Evolutionary conservation across 2,888 invertebrate species (phyloP), one percentile per base, ranked within the genome.

Genomic region (Helicoverpa assulta): DNA sequence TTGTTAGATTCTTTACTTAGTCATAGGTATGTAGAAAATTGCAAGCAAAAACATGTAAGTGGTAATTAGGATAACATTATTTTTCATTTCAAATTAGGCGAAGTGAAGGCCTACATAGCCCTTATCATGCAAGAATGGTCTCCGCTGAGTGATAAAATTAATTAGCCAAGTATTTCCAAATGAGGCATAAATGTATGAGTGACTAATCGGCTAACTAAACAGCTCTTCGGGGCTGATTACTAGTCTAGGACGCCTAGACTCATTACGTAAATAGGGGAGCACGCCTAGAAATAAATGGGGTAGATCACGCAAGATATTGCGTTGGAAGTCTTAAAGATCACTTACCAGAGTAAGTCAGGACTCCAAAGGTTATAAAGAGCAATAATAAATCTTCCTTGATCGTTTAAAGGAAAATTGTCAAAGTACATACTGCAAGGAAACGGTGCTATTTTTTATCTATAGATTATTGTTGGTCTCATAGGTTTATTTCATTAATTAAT

Each of bases 251-350:
- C 19, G 54, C 26, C 29, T 52, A 50, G 58, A 43, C 19, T 53
- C 53, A 54, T 58, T 59, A 64, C 26, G 26, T 18, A 67, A 47
- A 56, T 10, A 63, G 19, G 40, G 37, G 55, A 72, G 26, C 43
- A 57, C 56, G 21, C 8, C 43, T 61, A 66, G 56, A 58, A 78
- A 62, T 67, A 75, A 72, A 78, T 52, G n/a, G n/a, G 7, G 16
- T 40, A 16, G 37, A 66, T 54, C 51, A 73, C 66, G 73, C 40
- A 54, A 29, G 61, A 8, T 29, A 1, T 55, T 60, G 18, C 12
- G 16, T 58, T 37, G 37, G 1, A 51, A 29, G 52, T 56, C 54
- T 62, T 19, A 51, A 43, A 65, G 52, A 57, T 53, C 62, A 69
- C 21, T 68, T 75, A 37, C 40, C 10, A 12, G 4, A 4, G 40